phyloP scores from a whole-genome alignment of 2,888 invertebrate species.

The Platynereis dumerilii region DNA sequence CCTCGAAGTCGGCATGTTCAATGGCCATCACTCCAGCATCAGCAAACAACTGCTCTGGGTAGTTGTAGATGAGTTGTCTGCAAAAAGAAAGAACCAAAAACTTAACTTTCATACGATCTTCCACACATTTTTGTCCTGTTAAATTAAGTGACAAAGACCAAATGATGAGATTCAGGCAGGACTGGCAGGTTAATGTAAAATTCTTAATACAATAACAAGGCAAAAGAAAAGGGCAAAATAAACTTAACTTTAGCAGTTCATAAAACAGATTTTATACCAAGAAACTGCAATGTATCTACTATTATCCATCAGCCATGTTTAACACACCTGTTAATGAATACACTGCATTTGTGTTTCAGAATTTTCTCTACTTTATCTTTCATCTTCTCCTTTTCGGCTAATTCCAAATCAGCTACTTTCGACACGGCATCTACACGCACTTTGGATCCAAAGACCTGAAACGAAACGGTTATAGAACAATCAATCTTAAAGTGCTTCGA shows the following conservation, averaged over 20 bases:
- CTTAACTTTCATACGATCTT: too few species aligned
- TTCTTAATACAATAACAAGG: too few species aligned
- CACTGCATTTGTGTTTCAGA: slow-evolving; percentile 90
- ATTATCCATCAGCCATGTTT: too few species aligned
- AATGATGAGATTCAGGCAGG: too few species aligned
- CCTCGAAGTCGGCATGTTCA: slow-evolving; percentile 99
- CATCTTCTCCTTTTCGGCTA: slow-evolving; percentile 99
- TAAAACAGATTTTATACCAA: too few species aligned
- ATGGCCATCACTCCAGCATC: slow-evolving; percentile 99
- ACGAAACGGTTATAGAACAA: background rate
- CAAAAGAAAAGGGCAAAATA: too few species aligned
- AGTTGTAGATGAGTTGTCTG: slow-evolving; percentile 98
- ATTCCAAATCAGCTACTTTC: slow-evolving; percentile 94
- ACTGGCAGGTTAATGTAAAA: too few species aligned
- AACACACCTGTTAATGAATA: slow-evolving; percentile 94
- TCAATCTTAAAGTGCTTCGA: background rate
- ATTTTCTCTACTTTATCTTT: slow-evolving; percentile 98
- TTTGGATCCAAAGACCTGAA: slow-evolving; percentile 86
- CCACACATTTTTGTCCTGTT: too few species aligned
- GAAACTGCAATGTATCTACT: too few species aligned
- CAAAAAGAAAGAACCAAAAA: slow-evolving; percentile 39
- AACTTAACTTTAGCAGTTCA: too few species aligned
- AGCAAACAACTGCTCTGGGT: slow-evolving; percentile 98
- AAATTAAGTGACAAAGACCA: too few species aligned
- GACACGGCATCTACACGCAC: slow-evolving; percentile 70